Base-by-base conservation (phyloP, 2,797 vertebrate species). In the Heteromormyrus szaboi region DNA sequence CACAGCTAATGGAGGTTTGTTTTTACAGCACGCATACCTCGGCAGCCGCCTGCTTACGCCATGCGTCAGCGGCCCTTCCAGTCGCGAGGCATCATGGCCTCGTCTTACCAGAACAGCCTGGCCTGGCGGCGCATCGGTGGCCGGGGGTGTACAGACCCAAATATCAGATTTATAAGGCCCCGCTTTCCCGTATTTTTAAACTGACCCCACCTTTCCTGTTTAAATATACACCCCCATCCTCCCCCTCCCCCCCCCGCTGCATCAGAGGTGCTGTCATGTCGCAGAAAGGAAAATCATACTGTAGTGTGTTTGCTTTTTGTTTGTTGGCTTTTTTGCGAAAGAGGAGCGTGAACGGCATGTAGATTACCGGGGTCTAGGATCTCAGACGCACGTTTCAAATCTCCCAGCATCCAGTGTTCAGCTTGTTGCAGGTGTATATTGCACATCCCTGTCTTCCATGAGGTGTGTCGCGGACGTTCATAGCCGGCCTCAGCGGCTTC, bases 211-310 rank as follows among this genome's bases (percentile, higher is more conserved):
- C 48, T 51, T 51, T 51, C 46, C 19, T 12, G n/a, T 11, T 76
- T 44, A 51, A 50, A 25, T 51, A 51, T 25, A 50, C 46, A 2
- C 7, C 53, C 14, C 53, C 53, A 4, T 12, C 12, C 46, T 3
- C 51, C 51, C 14, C 53, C 33, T 17, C 54, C 17, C 51, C 14
- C 48, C 9, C 4, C 53, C 17, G 3, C 81, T 22, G 11, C 8
- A 17, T 56, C 88, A 59, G 51, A 83, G 51, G 72, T 41, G 88
- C 87, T 88, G 88, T 79, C 51, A n/a, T 79, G 65, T 72, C 9
- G 6, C 8, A 72, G 48, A 53, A 88, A 51, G 14, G 62, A 65
- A 29, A 65, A 65, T 29, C 9, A 65, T 1, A 68, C 22, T 29
- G 25, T 14, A 68, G 62, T 5, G 25, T 4, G 25, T n/a, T 56